Evolutionary conservation across 2,888 invertebrate species (phyloP), one percentile per base, ranked within the genome.

Genomic region (Drosophila siamana): DNA sequence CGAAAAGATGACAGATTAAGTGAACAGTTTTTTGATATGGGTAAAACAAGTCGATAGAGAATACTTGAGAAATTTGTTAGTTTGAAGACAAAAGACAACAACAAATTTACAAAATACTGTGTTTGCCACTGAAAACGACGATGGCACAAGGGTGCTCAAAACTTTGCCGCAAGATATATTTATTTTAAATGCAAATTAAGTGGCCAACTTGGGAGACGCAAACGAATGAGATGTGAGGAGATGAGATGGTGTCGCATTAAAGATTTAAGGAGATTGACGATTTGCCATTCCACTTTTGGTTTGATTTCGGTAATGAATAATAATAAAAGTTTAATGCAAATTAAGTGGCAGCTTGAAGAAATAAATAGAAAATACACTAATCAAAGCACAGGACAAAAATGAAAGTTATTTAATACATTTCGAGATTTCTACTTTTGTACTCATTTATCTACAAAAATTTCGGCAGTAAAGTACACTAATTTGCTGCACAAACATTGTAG

Each of bases 1-100:
- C 57, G 46, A 67, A 64, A 71, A 63, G 61, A 47, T 63, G 71
- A 69, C 71, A 78, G 71, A 66, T 70, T 46, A 63, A 62, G 74
- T 64, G 24, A 66, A 74, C 64, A 61, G 66, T 65, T 78, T 74
- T 48, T 44, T 61, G 74, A 81, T 69, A 78, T 78, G 74, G 81
- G 88, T 87, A n/a, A 11, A 22, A 38, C 19, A 33, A 51, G 33
- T 59, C 61, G 30, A 61, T 60, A 36, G 19, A 33, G 51, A 51
- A 55, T 41, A 26, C 19, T 30, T 41, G 38, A 19, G 46, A 52
- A 77, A 52, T 40, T 73, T 46, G 26, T 50, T 57, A 57, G 33
- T 26, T 50, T 50, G 6, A 11, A 5, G 47, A 16, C 46, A 43
- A 26, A 15, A 36, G 30, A 40, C 36, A 41, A 38, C 41, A 57